A percentile compares a stretch with the other conserved stretches of the same genome.
Evolutionary conservation across 2,888 invertebrate species (phyloP).

Genomic region (Linnaemya vulpina): DNA sequence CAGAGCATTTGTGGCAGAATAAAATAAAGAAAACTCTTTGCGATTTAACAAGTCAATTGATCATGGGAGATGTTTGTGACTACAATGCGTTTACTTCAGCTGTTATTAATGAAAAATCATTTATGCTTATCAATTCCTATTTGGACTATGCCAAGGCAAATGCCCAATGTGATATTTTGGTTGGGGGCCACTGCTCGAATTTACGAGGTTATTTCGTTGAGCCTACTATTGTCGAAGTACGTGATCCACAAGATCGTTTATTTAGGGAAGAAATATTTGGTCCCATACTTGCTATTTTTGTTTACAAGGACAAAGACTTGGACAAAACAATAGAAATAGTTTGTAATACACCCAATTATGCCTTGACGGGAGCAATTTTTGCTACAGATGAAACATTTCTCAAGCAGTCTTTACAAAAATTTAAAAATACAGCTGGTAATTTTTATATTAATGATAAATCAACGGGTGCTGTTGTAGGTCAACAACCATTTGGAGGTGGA

Average conservation of each 20-base stretch:
- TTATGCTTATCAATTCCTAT: slow-evolving; percentile 91
- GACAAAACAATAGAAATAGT: slow-evolving; percentile 88
- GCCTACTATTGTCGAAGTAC: slow-evolving; percentile 94
- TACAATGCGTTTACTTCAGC: slow-evolving; percentile 92
- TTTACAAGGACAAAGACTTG: slow-evolving; percentile 91
- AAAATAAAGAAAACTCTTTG: slow-evolving; percentile 85
- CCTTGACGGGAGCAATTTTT: slow-evolving; percentile 97
- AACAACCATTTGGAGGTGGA: slow-evolving; percentile 99
- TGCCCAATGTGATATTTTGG: slow-evolving; percentile 85
- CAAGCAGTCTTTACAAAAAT: slow-evolving; percentile 87
- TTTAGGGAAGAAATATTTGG: slow-evolving; percentile 98
- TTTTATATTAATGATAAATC: slow-evolving; percentile 99
- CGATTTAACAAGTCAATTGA: slow-evolving; percentile 87
- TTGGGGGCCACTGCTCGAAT: slow-evolving; percentile 94
- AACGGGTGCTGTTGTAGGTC: slow-evolving; percentile 98
- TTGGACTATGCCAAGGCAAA: slow-evolving; percentile 90
- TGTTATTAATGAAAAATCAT: slow-evolving; percentile 97
- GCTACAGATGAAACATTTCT: slow-evolving; percentile 91
- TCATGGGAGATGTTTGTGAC: slow-evolving; percentile 92
- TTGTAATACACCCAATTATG: slow-evolving; percentile 91
- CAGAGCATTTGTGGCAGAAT: slow-evolving; percentile 90
- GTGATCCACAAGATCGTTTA: slow-evolving; percentile 91
- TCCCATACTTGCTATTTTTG: slow-evolving; percentile 94
- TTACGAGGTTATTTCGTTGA: slow-evolving; percentile 94
- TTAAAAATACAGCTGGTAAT: slow-evolving; percentile 96